A percentile compares a stretch with the other conserved stretches of the same genome.
phyloP scores from a whole-genome alignment of 1,140 invertebrate genomes.

The Venustaconcha ellipsiformis region DNA sequence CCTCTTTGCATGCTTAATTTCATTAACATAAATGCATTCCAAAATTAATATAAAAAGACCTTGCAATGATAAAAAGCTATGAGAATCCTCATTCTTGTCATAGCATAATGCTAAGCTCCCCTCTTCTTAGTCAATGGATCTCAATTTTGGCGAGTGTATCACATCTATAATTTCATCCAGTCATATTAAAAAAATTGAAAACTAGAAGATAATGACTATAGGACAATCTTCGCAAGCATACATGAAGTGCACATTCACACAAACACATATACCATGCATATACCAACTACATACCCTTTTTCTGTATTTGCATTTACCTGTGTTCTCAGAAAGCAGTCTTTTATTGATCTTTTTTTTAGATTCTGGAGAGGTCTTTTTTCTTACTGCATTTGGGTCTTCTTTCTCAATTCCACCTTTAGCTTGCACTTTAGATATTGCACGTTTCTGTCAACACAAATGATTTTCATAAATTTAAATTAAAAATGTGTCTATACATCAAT shows the following conservation, averaged over 20 bases:
- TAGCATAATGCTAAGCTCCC: too few species aligned
- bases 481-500: neutral
- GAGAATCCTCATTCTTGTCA: too few species aligned
- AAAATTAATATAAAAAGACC: neutral
- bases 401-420: conserved; percentile 57
- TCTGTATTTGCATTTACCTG: conserved; percentile 21
- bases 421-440: conserved; percentile 56
- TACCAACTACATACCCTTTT: too few species aligned
- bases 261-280: neutral
- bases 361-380: conserved; percentile 45
- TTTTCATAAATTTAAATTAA: neutral
- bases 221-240: neutral
- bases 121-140: too few species aligned
- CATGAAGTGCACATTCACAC: neutral
- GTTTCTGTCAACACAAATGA: conserved; percentile 40
- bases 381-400: conserved; percentile 61
- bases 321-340: conserved; percentile 38
- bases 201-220: too few species aligned
- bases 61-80: neutral
- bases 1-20: neutral
- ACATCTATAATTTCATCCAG: too few species aligned
- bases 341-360: conserved; percentile 52
- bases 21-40: neutral
- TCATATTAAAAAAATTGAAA: too few species aligned
- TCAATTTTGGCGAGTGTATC: too few species aligned